A percentile compares a stretch with the other conserved stretches of the same genome.
phyloP scores from a whole-genome alignment of 2,888 invertebrate species.

The Candidula unifasciata region DNA sequence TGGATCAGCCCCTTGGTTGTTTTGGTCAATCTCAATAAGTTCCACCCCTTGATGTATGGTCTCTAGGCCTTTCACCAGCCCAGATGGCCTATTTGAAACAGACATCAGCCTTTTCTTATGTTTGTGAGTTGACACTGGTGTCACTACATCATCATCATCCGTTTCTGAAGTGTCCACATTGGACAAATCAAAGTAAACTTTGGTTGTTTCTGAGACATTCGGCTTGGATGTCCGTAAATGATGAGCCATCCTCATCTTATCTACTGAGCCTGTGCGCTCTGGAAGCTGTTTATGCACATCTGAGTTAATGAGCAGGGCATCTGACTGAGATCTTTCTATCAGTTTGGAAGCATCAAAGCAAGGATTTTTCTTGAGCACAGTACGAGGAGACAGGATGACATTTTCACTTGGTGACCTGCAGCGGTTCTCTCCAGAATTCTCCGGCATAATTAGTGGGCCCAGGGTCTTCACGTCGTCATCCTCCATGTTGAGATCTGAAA shows the following conservation, averaged over 20 bases:
- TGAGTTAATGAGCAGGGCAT: conserved; percentile 63
- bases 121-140: conserved; percentile 52
- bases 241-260: conserved; percentile 44
- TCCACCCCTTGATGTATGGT: conserved; percentile 76
- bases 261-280: conserved; percentile 51
- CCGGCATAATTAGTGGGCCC: not conserved
- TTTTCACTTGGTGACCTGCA: not conserved
- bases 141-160: conserved; percentile 56
- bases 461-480: not conserved
- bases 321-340: conserved; percentile 75
- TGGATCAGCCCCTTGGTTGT: conserved; percentile 54
- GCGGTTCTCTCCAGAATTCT: not conserved
- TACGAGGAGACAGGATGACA: conserved; percentile 34
- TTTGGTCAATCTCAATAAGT: conserved; percentile 52
- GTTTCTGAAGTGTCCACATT: conserved; percentile 62
- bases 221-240: conserved; percentile 52
- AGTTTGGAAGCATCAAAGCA: conserved; percentile 64
- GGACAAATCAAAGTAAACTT: conserved; percentile 76
- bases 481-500: not conserved
- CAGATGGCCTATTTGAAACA: conserved; percentile 57
- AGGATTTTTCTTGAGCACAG: conserved; percentile 39
- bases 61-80: conserved; percentile 67
- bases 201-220: conserved; percentile 74
- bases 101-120: conserved; percentile 21
- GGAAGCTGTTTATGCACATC: conserved; percentile 31